These are phyloP conservation scores for Orchesellides sinensis DNA, from an alignment of 2,888 invertebrate species.

Conservation along the genomic window DNA sequence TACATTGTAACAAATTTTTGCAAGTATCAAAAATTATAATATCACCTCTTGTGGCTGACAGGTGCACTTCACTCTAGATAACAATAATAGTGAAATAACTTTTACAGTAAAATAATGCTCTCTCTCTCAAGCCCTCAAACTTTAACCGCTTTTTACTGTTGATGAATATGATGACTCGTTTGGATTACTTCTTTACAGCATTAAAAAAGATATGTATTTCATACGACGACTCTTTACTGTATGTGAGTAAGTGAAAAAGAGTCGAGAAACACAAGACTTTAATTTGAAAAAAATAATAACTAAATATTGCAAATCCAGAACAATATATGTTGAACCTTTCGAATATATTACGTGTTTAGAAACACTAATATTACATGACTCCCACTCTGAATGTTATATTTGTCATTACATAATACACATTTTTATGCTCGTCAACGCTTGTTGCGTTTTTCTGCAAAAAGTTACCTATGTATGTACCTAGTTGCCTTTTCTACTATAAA, in stretches of 20 bases:
- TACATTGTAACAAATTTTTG: not conserved
- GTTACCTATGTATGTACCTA: not conserved
- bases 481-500: not conserved
- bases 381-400: not conserved
- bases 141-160: too few species aligned
- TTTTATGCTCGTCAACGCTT: too few species aligned
- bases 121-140: too few species aligned
- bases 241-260: too few species aligned
- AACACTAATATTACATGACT: conserved; percentile 4
- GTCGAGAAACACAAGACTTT: not conserved
- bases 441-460: not conserved
- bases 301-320: not conserved
- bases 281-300: not conserved
- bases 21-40: not conserved
- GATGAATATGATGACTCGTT: too few species aligned
- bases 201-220: too few species aligned
- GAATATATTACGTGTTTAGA: conserved; percentile 11
- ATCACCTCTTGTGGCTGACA: not conserved
- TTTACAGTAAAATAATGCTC: not conserved
- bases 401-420: not conserved
- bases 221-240: too few species aligned
- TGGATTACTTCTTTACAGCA: too few species aligned
- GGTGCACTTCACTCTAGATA: not conserved
- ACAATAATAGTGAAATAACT: not conserved
- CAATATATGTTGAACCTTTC: not conserved